Conservation (phyloP, 2,797 vertebrate genomes). For the Chiropotes sagulatus region DNA sequence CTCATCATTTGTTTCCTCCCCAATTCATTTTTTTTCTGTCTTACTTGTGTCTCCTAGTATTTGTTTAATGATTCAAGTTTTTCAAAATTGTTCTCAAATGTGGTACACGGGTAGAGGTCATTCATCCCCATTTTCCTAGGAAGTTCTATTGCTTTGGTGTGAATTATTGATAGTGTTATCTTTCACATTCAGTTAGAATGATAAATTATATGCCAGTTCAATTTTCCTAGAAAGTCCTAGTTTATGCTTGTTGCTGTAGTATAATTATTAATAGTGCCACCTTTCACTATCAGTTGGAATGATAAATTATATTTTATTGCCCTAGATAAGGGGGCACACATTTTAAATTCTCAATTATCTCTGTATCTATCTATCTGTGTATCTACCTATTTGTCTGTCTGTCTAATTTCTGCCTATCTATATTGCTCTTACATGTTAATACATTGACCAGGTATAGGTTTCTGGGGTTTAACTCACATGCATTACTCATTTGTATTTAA, state of each 20-base stretch:
- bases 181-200: neutral
- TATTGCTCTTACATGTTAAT: neutral
- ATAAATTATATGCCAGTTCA: neutral
- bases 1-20: neutral
- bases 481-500: neutral
- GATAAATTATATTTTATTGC: neutral
- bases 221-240: neutral
- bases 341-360: neutral
- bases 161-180: neutral
- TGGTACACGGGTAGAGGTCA: neutral
- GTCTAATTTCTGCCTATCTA: neutral
- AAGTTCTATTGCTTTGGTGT: neutral
- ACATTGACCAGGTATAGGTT: neutral
- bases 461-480: neutral
- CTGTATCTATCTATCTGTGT: neutral
- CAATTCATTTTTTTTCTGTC: neutral
- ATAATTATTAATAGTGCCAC: constrained; percentile 15
- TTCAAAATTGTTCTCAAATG: neutral
- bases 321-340: neutral
- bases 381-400: neutral
- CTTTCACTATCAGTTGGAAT: neutral
- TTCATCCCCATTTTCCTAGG: neutral
- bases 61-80: neutral
- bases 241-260: neutral
- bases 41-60: neutral